phyloP scores from a whole-genome alignment of 2,888 invertebrate genomes.

The Incurvaria masculella region DNA sequence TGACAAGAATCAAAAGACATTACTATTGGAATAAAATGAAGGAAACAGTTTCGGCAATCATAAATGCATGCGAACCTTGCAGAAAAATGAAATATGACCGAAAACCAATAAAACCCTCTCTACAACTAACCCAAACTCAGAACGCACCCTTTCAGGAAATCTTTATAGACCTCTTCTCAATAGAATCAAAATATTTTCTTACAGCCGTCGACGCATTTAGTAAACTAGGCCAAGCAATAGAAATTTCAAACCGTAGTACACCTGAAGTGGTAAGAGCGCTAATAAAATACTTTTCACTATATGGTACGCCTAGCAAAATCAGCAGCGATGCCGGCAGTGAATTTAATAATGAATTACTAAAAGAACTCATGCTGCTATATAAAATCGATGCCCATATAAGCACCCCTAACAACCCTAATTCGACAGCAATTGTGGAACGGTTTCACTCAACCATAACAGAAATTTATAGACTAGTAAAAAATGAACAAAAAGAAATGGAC shows the following conservation, averaged over 20 bases:
- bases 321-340: slow-evolving; percentile 19
- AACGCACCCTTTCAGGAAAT: slow-evolving; percentile 8
- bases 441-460: slow-evolving; percentile 19
- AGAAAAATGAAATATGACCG: slow-evolving; percentile 15
- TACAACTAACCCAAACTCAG: slow-evolving; percentile 19
- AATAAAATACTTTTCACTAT: slow-evolving; percentile 18
- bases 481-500: no score
- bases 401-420: slow-evolving; percentile 18
- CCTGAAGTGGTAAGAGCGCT: slow-evolving; percentile 18
- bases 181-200: slow-evolving; percentile 8
- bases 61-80: slow-evolving; percentile 18
- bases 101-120: slow-evolving; percentile 16
- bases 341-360: slow-evolving; percentile 19
- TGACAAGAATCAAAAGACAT: slow-evolving; percentile 13
- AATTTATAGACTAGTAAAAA: slow-evolving; percentile 20
- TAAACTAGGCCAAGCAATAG: slow-evolving; percentile 19
- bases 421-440: slow-evolving; percentile 17
- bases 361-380: slow-evolving; percentile 14
- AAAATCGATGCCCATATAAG: slow-evolving; percentile 19
- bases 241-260: slow-evolving; percentile 15
- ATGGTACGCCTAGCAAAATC: slow-evolving; percentile 17
- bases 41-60: slow-evolving; percentile 8
- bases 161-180: slow-evolving; percentile 8
- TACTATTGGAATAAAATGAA: slow-evolving; percentile 18
- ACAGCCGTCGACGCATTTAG: slow-evolving; percentile 20